Conservation (phyloP, 92 coral and sea anemone species). For the Parazoanthus atlanticus region DNA sequence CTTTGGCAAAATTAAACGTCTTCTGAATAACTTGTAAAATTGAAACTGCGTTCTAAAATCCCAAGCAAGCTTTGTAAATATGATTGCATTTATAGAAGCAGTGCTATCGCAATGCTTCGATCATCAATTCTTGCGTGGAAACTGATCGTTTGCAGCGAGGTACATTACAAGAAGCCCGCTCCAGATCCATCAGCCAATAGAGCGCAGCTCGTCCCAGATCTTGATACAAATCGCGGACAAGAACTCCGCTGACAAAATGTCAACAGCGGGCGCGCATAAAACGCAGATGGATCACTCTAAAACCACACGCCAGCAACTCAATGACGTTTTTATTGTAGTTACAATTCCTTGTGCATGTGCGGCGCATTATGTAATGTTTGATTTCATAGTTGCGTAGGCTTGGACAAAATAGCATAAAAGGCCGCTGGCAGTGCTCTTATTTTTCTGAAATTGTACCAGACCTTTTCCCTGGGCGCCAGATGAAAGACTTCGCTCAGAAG, state of each 20-base stretch:
- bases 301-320: too few relatives aligned
- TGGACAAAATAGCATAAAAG: too few relatives aligned
- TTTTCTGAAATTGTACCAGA: too few relatives aligned
- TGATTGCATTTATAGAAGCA: constrained; percentile 41
- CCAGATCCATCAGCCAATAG: constrained; percentile 76
- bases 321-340: too few relatives aligned
- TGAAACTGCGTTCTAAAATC: constrained; percentile 21
- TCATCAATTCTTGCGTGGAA: constrained; percentile 60
- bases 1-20: neutral
- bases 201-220: constrained; percentile 58
- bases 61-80: constrained; percentile 2
- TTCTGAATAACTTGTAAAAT: constrained; percentile 5
- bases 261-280: neutral
- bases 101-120: constrained; percentile 48
- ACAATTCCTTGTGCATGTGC: too few relatives aligned
- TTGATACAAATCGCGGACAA: constrained; percentile 39
- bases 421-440: too few relatives aligned
- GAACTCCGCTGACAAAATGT: constrained; percentile 48
- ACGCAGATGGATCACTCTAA: too few relatives aligned
- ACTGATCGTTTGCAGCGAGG: constrained; percentile 83
- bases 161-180: constrained; percentile 96
- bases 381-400: too few relatives aligned
- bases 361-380: too few relatives aligned
- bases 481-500: too few relatives aligned
- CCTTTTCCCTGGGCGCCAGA: too few relatives aligned